Conservation (phyloP, 2,888 invertebrate species). For the Vanessa cardui region DNA sequence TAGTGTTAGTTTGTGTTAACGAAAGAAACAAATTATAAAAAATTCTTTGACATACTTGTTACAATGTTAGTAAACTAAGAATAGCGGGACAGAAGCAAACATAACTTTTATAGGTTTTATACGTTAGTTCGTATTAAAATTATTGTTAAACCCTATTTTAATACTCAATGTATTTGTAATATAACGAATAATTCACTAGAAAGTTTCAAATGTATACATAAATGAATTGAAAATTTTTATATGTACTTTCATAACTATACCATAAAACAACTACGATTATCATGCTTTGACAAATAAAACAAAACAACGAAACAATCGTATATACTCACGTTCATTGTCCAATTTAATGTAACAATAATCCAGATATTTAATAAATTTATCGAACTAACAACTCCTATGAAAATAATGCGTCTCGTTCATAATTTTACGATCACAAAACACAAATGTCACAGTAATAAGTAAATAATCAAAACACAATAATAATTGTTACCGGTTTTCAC, state of each 20-base stretch:
- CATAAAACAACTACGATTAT: slow-evolving; percentile 21
- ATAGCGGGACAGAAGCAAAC: background rate
- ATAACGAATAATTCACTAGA: background rate
- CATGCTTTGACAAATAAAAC: slow-evolving; percentile 31
- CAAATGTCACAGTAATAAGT: slow-evolving; percentile 23
- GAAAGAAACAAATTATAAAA: background rate
- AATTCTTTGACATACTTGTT: background rate
- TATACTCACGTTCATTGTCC: slow-evolving; percentile 46
- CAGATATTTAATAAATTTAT: slow-evolving; percentile 5
- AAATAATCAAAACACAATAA: slow-evolving; percentile 25
- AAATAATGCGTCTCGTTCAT: slow-evolving; percentile 20
- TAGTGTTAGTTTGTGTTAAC: background rate
- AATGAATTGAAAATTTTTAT: slow-evolving; percentile 16
- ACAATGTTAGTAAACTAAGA: background rate
- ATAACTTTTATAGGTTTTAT: background rate
- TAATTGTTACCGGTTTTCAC: slow-evolving; percentile 37
- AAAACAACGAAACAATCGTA: slow-evolving; percentile 13
- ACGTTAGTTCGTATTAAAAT: background rate
- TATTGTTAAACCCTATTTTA: background rate
- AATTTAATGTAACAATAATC: slow-evolving; percentile 8
- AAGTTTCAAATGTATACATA: slow-evolving; percentile 1
- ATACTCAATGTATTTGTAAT: background rate
- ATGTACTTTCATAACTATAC: slow-evolving; percentile 30
- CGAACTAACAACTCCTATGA: background rate
- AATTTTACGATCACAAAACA: slow-evolving; percentile 29